A percentile compares a stretch with the other conserved stretches of the same genome.
Evolutionary conservation across 2,888 invertebrate genomes (phyloP).

Genomic region (Cinara cedri): DNA sequence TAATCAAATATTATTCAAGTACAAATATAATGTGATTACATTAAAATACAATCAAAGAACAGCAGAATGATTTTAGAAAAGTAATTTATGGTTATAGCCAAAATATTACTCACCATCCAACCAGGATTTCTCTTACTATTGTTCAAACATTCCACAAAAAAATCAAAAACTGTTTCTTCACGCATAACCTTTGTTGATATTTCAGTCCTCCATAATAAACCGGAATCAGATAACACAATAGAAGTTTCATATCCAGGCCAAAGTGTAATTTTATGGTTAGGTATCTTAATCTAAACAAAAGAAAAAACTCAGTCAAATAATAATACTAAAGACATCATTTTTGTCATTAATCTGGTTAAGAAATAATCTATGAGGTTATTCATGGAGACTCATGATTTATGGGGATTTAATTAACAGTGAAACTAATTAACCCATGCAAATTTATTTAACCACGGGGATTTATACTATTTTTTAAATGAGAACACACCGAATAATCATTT

Average conservation of each 20-base stretch:
- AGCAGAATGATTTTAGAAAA: not conserved
- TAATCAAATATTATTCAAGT: too few species aligned
- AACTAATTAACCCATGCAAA: too few species aligned
- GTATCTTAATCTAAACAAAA: slow-evolving; percentile 67
- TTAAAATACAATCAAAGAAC: not conserved
- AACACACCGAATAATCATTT: too few species aligned
- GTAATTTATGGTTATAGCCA: not conserved
- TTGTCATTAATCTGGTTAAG: too few species aligned
- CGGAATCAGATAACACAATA: slow-evolving; percentile 80
- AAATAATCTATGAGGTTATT: too few species aligned
- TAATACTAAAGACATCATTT: not conserved
- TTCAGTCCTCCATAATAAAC: slow-evolving; percentile 78
- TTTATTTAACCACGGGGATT: too few species aligned
- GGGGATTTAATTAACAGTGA: too few species aligned
- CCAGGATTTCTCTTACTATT: slow-evolving; percentile 60
- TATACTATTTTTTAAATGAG: too few species aligned
- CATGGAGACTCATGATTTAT: too few species aligned
- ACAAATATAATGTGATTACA: too few species aligned
- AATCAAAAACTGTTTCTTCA: slow-evolving; percentile 73
- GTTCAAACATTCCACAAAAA: slow-evolving; percentile 62
- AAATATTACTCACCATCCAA: slow-evolving; percentile 58
- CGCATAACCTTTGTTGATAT: slow-evolving; percentile 84
- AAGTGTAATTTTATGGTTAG: slow-evolving; percentile 71
- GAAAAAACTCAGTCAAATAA: slow-evolving; percentile 12
- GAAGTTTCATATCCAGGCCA: slow-evolving; percentile 86